phyloP scores from a whole-genome alignment of 2,113 vertebrate genomes.

The Passer domesticus region DNA sequence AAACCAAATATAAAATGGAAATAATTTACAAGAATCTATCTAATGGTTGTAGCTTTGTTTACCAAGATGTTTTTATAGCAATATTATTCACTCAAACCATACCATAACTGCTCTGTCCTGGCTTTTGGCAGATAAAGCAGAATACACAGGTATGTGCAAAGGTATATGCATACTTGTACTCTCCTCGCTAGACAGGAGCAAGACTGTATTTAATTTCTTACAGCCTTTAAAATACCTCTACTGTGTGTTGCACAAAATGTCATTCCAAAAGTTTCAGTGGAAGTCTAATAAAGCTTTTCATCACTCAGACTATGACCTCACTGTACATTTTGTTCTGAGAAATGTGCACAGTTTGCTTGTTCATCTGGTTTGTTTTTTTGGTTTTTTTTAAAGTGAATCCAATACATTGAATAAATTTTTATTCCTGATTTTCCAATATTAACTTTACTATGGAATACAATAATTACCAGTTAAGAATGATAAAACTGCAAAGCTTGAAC shows the following conservation, averaged over 20 bases:
- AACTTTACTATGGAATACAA: background rate
- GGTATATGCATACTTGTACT: background rate
- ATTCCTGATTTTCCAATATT: background rate
- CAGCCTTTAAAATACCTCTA: background rate
- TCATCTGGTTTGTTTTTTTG: background rate
- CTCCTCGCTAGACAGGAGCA: background rate
- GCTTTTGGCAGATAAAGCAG: background rate
- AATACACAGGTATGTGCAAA: background rate
- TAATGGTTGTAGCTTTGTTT: background rate
- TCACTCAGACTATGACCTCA: background rate
- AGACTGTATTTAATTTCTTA: background rate
- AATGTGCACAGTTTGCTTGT: background rate
- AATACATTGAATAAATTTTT: background rate
- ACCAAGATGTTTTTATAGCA: background rate
- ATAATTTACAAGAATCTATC: background rate
- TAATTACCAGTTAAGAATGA: background rate
- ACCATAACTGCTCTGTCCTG: background rate
- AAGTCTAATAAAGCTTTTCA: background rate
- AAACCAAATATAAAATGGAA: background rate
- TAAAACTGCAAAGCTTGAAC: background rate
- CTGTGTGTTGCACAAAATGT: background rate
- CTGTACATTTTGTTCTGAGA: background rate
- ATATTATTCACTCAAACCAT: background rate
- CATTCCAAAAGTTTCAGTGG: background rate
- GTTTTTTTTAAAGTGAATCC: background rate